Evolutionary conservation across 2,888 invertebrate genomes (phyloP).

Genomic region (Stictocephala bisonia): DNA sequence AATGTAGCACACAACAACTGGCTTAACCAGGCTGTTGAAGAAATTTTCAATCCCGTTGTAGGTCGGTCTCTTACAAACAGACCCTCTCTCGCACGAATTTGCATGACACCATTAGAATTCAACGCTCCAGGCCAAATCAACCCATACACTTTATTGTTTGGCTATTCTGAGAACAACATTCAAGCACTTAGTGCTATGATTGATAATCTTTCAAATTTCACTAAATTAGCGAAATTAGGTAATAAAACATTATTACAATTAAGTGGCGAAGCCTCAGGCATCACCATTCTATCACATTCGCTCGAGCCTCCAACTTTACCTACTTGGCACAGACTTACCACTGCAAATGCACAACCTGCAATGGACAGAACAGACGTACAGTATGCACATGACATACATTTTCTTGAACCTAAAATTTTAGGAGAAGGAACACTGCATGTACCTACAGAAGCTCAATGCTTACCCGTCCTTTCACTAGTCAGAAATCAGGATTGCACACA

Average conservation of each 20-base stretch:
- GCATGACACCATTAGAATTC: background rate
- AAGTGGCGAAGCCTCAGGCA: constrained; percentile 23
- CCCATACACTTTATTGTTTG: background rate
- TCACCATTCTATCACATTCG: constrained; percentile 23
- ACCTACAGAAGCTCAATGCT: background rate
- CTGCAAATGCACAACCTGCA: background rate
- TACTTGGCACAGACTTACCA: constrained; percentile 2
- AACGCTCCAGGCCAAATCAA: background rate
- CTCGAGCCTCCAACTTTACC: constrained; percentile 16
- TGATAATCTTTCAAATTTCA: constrained; percentile 16
- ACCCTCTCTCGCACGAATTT: background rate
- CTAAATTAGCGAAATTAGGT: background rate
- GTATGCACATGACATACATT: background rate
- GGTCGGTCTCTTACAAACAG: constrained; percentile 8
- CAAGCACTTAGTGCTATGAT: background rate
- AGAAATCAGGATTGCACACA: background rate
- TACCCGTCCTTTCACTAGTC: background rate
- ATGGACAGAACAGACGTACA: background rate
- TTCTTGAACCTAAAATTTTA: background rate
- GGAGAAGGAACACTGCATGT: background rate
- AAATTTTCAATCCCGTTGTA: constrained; percentile 17
- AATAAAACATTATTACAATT: background rate
- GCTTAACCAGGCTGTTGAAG: constrained; percentile 1
- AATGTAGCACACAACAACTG: too few relatives aligned
- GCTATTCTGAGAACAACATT: background rate